Percentiles rank a stretch among this genome's conserved stretches.
Conservation (phyloP, 2,797 vertebrate species). For the Enteromius viviparus region DNA sequence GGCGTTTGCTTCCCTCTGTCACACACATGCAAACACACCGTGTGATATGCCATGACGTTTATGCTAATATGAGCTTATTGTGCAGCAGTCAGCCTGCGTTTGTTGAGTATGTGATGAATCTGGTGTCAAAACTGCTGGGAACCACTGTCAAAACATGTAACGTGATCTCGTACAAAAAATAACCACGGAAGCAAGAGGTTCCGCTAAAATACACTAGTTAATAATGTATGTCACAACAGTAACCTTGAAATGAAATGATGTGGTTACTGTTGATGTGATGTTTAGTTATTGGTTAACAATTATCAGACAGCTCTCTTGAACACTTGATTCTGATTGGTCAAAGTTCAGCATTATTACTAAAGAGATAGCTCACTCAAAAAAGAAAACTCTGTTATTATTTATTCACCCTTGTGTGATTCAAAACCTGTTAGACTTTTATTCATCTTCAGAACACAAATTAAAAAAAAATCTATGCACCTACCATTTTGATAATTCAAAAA, state of each 20-base stretch:
- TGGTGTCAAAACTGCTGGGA: constrained; percentile 5
- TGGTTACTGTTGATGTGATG: not conserved
- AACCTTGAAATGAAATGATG: not conserved
- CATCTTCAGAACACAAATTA: not conserved
- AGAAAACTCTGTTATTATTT: not conserved
- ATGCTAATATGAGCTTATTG: constrained; percentile 19
- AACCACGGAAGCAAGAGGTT: not conserved
- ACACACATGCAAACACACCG: constrained; percentile 25
- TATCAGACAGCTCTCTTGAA: not conserved
- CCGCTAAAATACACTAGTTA: not conserved
- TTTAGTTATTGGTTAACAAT: not conserved
- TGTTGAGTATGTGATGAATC: constrained; percentile 15
- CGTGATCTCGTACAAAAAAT: not conserved
- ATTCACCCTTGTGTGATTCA: not conserved
- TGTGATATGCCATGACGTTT: constrained; percentile 3
- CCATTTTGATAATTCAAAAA: not conserved
- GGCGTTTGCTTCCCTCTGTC: constrained; percentile 45
- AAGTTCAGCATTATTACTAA: not conserved
- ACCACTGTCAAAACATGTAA: constrained; percentile 26
- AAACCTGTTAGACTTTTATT: not conserved
- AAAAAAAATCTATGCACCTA: not conserved
- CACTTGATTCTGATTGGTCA: not conserved
- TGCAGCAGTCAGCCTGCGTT: constrained; percentile 5
- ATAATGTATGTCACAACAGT: not conserved
- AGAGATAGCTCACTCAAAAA: not conserved